Evolutionary conservation across 30 jellyfish, hydroid and myxozoan genomes (phyloP), one percentile per base, ranked within the genome.

Genomic region (Nemopilema nomurai): DNA sequence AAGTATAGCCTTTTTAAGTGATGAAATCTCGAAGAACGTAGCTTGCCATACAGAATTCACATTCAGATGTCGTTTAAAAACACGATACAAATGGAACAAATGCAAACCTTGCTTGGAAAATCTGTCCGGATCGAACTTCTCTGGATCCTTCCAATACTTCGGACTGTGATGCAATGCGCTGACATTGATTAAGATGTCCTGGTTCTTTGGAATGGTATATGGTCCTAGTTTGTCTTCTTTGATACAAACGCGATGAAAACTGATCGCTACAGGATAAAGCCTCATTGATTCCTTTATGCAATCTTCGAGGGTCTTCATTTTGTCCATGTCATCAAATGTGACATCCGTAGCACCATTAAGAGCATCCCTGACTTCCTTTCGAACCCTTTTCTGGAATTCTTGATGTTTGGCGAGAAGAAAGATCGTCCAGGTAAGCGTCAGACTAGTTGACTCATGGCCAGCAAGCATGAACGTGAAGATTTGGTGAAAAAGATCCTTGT

Each of bases 401-500:
- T 57, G 86, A 30, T 83, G 52, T 68, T 83, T 83, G 26, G 92
- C 92, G 3, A 83, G 76, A 1, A 71, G 86, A 31, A 71, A 83
- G 20, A 72, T 18, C 9, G 67, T 21, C 92, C 92, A 83, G 30
- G 92, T 83, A 71, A 83, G 16, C 1, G 81, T 1, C 30, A 83
- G 74, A 81, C 92, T 83, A 1, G 92, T 83, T 29, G 92, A 70
- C 71, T 83, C 92, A 63, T 83, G 92, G 18, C 92, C 92, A 53
- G 92, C 92, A 53, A 83, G 51, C 92, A 83, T 49, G 82, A 83
- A 83, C 1, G 92, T 83, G 74, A 83, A 83, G 18, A 83, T 29
- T n/a, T 83, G 92, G 24, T 83, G 86, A 31, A 83, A 83, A 0
- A 83, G 63, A 21, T 76, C 92, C 49, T 83, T 83, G 81, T 83